These are phyloP conservation scores for Sinelater perroti DNA, from an alignment of 2,888 invertebrate species.

Conservation along the genomic window DNA sequence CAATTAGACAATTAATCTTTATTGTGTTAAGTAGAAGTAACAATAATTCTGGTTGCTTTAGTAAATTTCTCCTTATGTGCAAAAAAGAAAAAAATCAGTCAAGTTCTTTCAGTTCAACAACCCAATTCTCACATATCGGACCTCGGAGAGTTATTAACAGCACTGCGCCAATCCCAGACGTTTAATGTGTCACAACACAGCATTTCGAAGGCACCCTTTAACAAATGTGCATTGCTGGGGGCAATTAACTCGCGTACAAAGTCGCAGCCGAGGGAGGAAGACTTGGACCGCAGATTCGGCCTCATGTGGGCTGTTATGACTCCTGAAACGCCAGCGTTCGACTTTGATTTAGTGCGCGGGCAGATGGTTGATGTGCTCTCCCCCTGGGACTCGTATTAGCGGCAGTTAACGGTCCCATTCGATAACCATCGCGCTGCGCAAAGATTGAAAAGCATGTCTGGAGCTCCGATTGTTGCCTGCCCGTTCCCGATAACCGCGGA, in stretches of 20 bases:
- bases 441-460: constrained; percentile 4
- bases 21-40: no score
- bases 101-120: no score
- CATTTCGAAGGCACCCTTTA: no score
- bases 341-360: constrained; percentile 32
- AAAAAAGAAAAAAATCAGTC: no score
- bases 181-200: no score
- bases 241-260: constrained; percentile 31
- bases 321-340: constrained; percentile 24
- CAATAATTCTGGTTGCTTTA: no score
- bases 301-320: constrained; percentile 37
- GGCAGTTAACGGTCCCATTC: constrained; percentile 31
- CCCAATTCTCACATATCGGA: no score
- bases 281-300: constrained; percentile 25
- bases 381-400: constrained; percentile 31
- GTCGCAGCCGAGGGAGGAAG: constrained; percentile 28
- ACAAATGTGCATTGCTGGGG: constrained; percentile 19
- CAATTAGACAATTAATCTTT: no score
- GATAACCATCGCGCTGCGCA: constrained; percentile 30
- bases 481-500: background rate
- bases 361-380: constrained; percentile 35
- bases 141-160: no score
- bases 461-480: constrained; percentile 1
- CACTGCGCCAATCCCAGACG: no score
- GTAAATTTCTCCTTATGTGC: no score